A percentile compares a stretch with the other conserved stretches of the same genome.
These are phyloP conservation scores for Latrodectus hesperus DNA, from an alignment of 2,888 invertebrate genomes.

Conservation along the genomic window DNA sequence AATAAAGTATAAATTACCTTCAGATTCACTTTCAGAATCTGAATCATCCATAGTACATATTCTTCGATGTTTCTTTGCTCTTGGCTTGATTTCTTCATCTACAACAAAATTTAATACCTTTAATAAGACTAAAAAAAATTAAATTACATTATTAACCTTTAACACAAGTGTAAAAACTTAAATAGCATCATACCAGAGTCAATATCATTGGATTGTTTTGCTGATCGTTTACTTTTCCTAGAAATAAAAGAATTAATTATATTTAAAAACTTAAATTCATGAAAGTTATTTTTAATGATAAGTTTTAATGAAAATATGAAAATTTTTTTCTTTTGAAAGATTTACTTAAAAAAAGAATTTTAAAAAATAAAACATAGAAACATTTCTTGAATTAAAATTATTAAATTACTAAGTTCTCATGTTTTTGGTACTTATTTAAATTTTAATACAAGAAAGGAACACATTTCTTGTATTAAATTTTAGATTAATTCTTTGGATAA, in stretches of 20 bases:
- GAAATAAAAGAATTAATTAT: conserved; percentile 3
- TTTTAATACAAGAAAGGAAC: too few relatives aligned
- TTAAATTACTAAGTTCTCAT: too few relatives aligned
- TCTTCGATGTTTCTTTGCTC: conserved; percentile 43
- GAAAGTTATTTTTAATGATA: too few relatives aligned
- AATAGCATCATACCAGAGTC: conserved; percentile 36
- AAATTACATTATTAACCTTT: neutral
- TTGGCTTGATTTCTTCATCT: conserved; percentile 37
- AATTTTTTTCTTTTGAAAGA: too few relatives aligned
- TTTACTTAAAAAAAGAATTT: too few relatives aligned
- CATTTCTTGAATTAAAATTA: too few relatives aligned
- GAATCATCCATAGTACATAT: conserved; percentile 48
- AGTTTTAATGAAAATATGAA: neutral
- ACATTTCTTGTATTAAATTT: too few relatives aligned
- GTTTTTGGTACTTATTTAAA: too few relatives aligned
- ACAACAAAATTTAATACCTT: neutral
- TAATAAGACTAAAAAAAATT: neutral
- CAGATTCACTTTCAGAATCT: conserved; percentile 54
- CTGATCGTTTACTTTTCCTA: conserved; percentile 21
- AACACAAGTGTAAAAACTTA: neutral
- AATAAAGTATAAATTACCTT: conserved; percentile 40
- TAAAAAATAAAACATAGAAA: too few relatives aligned
- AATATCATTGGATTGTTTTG: conserved; percentile 26
- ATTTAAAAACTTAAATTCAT: neutral
- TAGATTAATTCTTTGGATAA: too few relatives aligned